These are phyloP conservation scores for Burhinus bistriatus DNA, from an alignment of 2,113 vertebrate species.

Conservation along the genomic window DNA sequence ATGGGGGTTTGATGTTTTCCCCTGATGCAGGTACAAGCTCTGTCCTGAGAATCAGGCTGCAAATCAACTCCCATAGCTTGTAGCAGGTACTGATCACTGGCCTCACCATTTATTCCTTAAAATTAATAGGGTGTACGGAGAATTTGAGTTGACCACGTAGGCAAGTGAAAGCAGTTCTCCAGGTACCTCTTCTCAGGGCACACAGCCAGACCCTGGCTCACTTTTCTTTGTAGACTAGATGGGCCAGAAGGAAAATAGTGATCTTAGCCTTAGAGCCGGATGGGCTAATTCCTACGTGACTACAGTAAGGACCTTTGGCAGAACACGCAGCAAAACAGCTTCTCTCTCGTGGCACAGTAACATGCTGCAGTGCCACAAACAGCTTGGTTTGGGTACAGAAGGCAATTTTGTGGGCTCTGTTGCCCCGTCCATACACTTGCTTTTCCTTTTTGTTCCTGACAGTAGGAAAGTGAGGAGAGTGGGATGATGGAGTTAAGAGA, in stretches of 20 bases:
- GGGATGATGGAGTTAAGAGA: not conserved
- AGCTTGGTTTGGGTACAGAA: not conserved
- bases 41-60: not conserved
- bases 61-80: not conserved
- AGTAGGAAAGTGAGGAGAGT: not conserved
- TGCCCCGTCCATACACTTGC: not conserved
- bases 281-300: not conserved
- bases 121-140: not conserved
- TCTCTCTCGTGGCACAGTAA: not conserved
- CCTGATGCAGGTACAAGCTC: not conserved
- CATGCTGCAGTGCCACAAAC: not conserved
- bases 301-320: not conserved
- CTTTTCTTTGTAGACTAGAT: not conserved
- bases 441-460: not conserved
- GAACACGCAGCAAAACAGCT: not conserved
- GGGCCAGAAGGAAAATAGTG: not conserved
- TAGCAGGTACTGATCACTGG: not conserved
- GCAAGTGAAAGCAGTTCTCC: not conserved
- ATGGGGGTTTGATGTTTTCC: not conserved
- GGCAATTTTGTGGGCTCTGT: not conserved
- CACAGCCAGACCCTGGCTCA: not conserved
- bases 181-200: not conserved
- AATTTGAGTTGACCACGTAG: not conserved
- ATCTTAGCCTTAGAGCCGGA: not conserved
- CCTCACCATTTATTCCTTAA: not conserved